Percentiles rank a stretch among this genome's conserved stretches.
These are phyloP conservation scores for Myiozetetes cayanensis DNA, from an alignment of 2,113 vertebrate genomes.

Conservation along the genomic window DNA sequence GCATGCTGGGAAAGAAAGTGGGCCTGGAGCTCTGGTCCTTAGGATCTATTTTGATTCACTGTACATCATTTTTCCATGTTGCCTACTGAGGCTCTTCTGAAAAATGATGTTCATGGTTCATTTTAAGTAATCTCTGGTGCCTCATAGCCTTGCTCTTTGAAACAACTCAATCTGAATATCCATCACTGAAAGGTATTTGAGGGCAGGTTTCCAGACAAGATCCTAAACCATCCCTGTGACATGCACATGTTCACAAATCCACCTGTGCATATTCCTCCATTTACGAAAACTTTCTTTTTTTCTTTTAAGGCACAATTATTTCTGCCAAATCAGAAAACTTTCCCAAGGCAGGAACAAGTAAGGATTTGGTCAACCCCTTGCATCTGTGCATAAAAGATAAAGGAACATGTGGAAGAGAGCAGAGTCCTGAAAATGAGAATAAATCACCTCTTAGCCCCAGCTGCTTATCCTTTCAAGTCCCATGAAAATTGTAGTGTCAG, in stretches of 20 bases:
- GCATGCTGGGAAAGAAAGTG: rapidly evolving
- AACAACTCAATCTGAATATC: background rate
- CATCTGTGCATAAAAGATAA: background rate
- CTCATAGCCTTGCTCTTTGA: background rate
- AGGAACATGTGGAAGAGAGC: background rate
- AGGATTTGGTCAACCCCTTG: background rate
- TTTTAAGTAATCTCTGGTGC: background rate
- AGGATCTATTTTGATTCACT: background rate
- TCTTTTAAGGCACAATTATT: background rate
- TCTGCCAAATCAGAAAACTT: background rate
- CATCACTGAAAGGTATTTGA: background rate
- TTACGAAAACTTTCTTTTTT: background rate
- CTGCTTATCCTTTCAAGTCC: background rate
- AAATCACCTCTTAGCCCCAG: background rate
- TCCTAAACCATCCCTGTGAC: background rate
- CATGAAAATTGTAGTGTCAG: background rate
- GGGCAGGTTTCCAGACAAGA: background rate
- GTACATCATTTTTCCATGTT: background rate
- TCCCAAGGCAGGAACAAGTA: background rate
- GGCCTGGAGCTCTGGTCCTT: background rate
- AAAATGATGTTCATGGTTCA: background rate
- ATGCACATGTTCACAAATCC: background rate
- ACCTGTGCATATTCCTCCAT: background rate
- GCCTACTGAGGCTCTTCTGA: background rate
- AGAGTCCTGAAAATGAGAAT: background rate